Conservation (phyloP, 2,888 invertebrate species). For the Cheilosia scutellata region DNA sequence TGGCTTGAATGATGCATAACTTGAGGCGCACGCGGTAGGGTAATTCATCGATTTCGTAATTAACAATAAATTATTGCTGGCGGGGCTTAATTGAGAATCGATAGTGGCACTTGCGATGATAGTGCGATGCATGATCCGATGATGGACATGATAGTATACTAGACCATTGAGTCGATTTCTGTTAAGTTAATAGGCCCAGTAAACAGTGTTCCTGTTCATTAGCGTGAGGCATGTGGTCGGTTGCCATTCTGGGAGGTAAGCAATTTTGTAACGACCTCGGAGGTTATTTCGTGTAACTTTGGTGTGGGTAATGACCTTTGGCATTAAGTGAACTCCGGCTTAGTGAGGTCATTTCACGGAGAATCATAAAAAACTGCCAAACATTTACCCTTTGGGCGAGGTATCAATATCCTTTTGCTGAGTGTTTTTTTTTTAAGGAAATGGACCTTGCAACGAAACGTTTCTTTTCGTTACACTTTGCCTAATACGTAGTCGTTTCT, state of each 20-base stretch:
- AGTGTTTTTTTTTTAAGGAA: too few relatives aligned
- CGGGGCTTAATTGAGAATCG: conserved; percentile 59
- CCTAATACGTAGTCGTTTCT: too few relatives aligned
- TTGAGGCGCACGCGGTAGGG: conserved; percentile 52
- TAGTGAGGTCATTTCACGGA: too few relatives aligned
- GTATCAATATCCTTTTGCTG: too few relatives aligned
- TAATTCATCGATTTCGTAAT: conserved; percentile 61
- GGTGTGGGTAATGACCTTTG: not conserved
- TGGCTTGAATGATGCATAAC: conserved; percentile 35
- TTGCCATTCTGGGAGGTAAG: not conserved
- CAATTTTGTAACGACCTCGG: not conserved
- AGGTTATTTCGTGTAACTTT: not conserved
- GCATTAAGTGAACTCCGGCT: not conserved
- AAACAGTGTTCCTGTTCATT: not conserved
- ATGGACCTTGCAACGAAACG: too few relatives aligned
- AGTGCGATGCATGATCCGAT: conserved; percentile 29
- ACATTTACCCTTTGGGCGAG: too few relatives aligned
- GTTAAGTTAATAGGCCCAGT: too few relatives aligned
- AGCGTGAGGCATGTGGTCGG: not conserved
- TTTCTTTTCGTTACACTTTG: too few relatives aligned
- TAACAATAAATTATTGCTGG: conserved; percentile 58
- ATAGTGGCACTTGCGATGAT: conserved; percentile 42
- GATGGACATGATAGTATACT: conserved; percentile 5
- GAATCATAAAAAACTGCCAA: too few relatives aligned
- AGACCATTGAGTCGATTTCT: not conserved